These are phyloP conservation scores for Ctenochaetus hawaiiensis DNA, from an alignment of 2,797 vertebrate genomes.

Conservation along the genomic window DNA sequence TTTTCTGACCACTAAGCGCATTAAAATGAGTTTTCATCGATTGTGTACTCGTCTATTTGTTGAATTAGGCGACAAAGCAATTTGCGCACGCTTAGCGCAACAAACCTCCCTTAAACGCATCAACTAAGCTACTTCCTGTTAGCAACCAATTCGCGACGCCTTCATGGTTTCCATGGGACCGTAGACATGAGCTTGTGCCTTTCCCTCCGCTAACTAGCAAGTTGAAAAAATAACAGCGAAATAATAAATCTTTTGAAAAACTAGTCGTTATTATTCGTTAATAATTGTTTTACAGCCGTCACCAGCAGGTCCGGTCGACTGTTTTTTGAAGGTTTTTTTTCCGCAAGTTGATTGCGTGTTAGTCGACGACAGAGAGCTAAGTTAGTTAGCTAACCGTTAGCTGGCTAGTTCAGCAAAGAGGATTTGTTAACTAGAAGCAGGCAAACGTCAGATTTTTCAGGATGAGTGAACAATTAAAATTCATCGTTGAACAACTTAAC, in stretches of 20 bases:
- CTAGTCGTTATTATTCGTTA: neutral
- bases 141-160: conserved; percentile 74
- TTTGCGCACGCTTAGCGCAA: conserved; percentile 24
- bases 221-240: neutral
- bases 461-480: conserved; percentile 96
- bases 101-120: conserved; percentile 1
- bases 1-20: neutral
- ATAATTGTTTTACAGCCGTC: fast-evolving
- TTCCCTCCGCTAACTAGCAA: neutral
- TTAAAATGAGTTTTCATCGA: neutral
- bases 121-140: conserved; percentile 70
- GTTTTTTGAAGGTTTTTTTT: neutral
- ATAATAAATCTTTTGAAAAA: neutral
- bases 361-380: conserved; percentile 4
- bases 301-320: fast-evolving
- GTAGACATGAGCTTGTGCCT: neutral
- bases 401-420: conserved; percentile 31
- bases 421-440: neutral
- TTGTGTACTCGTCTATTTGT: neutral
- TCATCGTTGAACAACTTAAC: conserved; percentile 95
- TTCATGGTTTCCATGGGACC: conserved; percentile 71
- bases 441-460: conserved; percentile 22
- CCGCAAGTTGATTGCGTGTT: neutral
- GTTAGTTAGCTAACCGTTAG: conserved; percentile 35
- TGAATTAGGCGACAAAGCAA: neutral